Evolutionary conservation across 2,797 vertebrate genomes (phyloP).

Genomic region (Lagocephalus sceleratus): DNA sequence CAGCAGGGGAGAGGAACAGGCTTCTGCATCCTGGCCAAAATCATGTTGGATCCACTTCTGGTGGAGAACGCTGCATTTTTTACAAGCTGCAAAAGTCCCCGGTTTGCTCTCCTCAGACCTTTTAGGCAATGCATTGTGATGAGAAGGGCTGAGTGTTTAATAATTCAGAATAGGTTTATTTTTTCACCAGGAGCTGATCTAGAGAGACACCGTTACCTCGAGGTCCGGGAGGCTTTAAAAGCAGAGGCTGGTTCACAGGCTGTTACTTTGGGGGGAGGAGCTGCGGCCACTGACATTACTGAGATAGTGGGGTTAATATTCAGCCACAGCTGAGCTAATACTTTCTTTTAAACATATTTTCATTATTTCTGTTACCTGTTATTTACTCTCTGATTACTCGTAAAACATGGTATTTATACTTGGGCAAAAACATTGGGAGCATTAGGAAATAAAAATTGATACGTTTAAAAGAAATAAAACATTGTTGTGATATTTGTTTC

Average conservation of each 20-base stretch:
- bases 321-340: constrained; percentile 24
- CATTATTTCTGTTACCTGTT: background rate
- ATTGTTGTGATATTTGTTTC: no score
- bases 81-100: constrained; percentile 59
- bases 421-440: no score
- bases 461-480: no score
- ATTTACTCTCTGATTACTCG: no score
- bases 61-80: constrained; percentile 59
- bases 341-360: background rate
- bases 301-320: constrained; percentile 45
- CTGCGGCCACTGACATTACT: constrained; percentile 30
- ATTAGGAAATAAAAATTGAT: no score
- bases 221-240: constrained; percentile 43
- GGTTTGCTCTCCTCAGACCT: constrained; percentile 62
- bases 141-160: constrained; percentile 30
- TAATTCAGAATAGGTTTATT: constrained; percentile 21
- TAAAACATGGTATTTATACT: no score
- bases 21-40: constrained; percentile 54
- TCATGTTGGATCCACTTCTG: constrained; percentile 49
- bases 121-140: constrained; percentile 72
- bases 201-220: constrained; percentile 28
- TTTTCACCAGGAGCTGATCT: constrained; percentile 12
- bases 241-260: constrained; percentile 42
- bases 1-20: constrained; percentile 50
- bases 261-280: constrained; percentile 46